phyloP scores from a whole-genome alignment of 2,888 invertebrate genomes.

The Pristionchus maxplancki region DNA sequence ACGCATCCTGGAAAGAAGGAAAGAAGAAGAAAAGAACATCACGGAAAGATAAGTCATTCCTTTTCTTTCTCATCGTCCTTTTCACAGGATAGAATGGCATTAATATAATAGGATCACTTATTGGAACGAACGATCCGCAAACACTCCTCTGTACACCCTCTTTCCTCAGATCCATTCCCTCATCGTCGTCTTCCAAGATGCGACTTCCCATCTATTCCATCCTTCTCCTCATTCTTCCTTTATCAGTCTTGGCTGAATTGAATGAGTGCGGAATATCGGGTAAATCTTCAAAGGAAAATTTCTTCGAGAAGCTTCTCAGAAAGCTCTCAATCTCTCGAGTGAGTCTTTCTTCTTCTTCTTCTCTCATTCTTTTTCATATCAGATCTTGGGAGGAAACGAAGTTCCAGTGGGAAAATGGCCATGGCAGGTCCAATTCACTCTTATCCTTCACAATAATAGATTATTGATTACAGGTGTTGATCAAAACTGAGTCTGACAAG shows the following conservation, averaged over 20 bases:
- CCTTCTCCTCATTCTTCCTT: background rate
- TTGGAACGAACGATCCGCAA: background rate
- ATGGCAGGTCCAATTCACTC: background rate
- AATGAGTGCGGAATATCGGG: background rate
- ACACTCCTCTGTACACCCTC: background rate
- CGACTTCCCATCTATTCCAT: background rate
- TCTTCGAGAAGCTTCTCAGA: background rate
- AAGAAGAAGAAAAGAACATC: background rate
- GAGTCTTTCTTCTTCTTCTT: background rate
- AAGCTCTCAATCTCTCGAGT: slow-evolving; percentile 4
- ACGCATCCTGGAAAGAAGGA: background rate
- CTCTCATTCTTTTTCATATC: no score
- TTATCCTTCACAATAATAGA: background rate
- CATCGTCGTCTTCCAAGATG: background rate
- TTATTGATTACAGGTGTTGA: background rate
- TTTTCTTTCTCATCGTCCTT: background rate
- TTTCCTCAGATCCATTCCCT: background rate
- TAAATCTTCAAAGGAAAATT: background rate
- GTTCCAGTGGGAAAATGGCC: background rate
- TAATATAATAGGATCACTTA: background rate
- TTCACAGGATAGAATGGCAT: background rate
- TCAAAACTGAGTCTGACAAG: background rate
- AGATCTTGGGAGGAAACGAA: slow-evolving; percentile 18
- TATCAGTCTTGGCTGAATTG: background rate
- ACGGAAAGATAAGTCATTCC: background rate